These are phyloP conservation scores for Liolophura sinensis DNA, from an alignment of 1,140 invertebrate genomes.

Conservation along the genomic window DNA sequence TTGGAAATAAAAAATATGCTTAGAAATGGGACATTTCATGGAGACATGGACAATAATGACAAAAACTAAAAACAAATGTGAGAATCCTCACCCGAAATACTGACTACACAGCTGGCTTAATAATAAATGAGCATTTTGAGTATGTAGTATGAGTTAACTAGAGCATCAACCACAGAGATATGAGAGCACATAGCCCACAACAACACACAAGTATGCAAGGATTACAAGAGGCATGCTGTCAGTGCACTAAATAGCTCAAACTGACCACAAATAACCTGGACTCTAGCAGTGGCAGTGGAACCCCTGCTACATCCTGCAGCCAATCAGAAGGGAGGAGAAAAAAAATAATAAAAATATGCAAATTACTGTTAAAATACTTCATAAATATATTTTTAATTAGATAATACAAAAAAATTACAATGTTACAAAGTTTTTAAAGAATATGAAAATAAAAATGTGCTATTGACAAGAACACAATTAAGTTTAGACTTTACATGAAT, in stretches of 20 bases:
- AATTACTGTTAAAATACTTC: not conserved
- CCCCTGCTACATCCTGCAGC: conserved; percentile 43
- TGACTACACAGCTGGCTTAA: not conserved
- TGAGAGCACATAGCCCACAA: not conserved
- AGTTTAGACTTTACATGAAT: too few species aligned
- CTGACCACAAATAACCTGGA: conserved; percentile 52
- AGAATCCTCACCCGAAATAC: not conserved
- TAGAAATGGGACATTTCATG: not conserved
- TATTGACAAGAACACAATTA: not conserved
- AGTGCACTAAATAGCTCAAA: conserved; percentile 11
- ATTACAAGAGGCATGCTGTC: not conserved
- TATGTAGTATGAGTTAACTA: not conserved
- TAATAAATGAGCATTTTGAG: not conserved
- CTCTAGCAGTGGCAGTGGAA: conserved; percentile 51
- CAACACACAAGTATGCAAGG: not conserved
- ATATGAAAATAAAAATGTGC: not conserved
- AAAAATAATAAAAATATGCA: conserved; percentile 1
- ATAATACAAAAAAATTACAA: conserved; percentile 3
- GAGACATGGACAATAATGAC: not conserved
- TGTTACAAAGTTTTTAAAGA: too few species aligned
- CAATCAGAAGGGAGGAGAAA: not conserved
- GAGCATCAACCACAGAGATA: not conserved
- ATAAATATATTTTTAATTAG: conserved; percentile 10
- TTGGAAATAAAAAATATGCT: not conserved
- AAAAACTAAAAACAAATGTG: not conserved